Evolutionary conservation across 1,140 invertebrate species (phyloP).

Genomic region (Leptopilina clavipes): DNA sequence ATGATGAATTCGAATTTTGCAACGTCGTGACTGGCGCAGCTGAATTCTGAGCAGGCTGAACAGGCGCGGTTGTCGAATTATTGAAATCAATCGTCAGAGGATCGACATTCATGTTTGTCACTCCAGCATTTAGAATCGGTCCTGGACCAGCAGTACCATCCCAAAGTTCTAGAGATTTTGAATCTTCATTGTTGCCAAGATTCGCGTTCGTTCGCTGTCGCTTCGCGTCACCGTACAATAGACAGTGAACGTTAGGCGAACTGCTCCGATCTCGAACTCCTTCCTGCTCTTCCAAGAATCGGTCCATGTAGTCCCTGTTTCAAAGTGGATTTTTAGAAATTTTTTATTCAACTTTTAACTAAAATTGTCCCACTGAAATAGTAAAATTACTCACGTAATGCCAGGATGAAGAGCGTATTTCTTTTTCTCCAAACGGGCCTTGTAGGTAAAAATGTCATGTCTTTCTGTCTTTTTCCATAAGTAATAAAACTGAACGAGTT

Average conservation of each 20-base stretch:
- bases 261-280: conserved; percentile 74
- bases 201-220: conserved; percentile 70
- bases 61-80: conserved; percentile 44
- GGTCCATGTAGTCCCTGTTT: conserved; percentile 83
- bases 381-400: conserved; percentile 78
- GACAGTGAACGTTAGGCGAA: conserved; percentile 78
- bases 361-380: not conserved
- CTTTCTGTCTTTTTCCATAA: conserved; percentile 99
- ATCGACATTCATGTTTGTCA: conserved; percentile 38
- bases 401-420: conserved; percentile 87
- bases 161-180: conserved; percentile 66
- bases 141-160: conserved; percentile 49
- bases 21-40: conserved; percentile 43
- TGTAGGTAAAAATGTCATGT: conserved; percentile 91
- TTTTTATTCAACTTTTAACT: not conserved
- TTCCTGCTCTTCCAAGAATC: conserved; percentile 84
- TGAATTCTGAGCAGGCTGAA: conserved; percentile 42
- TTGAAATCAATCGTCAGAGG: conserved; percentile 39
- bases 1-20: conserved; percentile 44
- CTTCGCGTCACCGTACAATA: conserved; percentile 80
- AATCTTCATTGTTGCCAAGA: conserved; percentile 63
- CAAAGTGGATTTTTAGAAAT: not conserved
- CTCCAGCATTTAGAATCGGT: conserved; percentile 38
- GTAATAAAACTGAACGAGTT: conserved; percentile 98
- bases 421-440: conserved; percentile 85